These are phyloP conservation scores for Bombus waltoni DNA, from an alignment of 1,140 invertebrate species.

Conservation along the genomic window DNA sequence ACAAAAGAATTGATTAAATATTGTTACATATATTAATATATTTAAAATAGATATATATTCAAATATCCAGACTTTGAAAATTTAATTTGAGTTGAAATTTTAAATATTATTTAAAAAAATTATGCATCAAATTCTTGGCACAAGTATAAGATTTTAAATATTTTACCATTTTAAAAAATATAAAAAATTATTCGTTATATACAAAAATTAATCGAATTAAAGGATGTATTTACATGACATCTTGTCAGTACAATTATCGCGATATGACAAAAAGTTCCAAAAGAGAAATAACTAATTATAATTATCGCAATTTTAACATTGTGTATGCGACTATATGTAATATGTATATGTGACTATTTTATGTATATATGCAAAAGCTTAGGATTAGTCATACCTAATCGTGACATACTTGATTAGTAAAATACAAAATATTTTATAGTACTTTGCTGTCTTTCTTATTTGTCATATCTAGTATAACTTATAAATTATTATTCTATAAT, in stretches of 20 bases:
- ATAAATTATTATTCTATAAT: not conserved
- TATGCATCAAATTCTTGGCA: not conserved
- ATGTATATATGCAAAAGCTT: not conserved
- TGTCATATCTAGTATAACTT: not conserved
- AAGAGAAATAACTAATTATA: not conserved
- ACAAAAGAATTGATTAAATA: not conserved
- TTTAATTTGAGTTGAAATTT: not conserved
- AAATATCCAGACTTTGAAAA: not conserved
- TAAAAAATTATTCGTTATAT: too few species aligned
- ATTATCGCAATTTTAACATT: not conserved
- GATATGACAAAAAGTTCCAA: too few species aligned
- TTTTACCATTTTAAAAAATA: too few species aligned
- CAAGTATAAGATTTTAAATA: not conserved
- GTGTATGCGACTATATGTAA: not conserved
- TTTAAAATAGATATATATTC: not conserved
- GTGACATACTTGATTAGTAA: not conserved
- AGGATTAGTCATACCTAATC: slow-evolving; percentile 9
- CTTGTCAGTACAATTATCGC: too few species aligned
- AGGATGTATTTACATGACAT: too few species aligned
- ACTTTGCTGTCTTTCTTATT: not conserved
- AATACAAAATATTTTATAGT: not conserved
- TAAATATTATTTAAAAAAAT: not conserved
- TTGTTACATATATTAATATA: not conserved
- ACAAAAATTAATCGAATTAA: too few species aligned
- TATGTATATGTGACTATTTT: not conserved